Evolutionary conservation across 1,140 invertebrate genomes (phyloP), one percentile per base, ranked within the genome.

Genomic region (Rhysida immarginata): DNA sequence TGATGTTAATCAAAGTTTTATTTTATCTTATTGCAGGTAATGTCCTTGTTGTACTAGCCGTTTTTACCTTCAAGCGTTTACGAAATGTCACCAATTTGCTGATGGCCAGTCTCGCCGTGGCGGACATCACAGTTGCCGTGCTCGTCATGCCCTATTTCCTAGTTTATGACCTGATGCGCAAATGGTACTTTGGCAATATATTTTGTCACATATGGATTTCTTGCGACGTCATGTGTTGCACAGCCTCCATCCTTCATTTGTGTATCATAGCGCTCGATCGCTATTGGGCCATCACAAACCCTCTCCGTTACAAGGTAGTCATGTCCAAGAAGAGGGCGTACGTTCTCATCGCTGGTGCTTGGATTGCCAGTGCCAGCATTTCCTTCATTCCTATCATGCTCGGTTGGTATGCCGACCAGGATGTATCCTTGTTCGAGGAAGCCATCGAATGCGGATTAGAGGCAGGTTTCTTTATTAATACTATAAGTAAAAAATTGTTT

Each of bases 241-340:
- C 90, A 13, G 89, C 90, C 26, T 91, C 87, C 61, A 93, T 94
- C 60, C 74, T 93, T 14, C 93, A 94, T 71, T 75, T 94, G 53
- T 94, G 90, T 67, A 86, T 90, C 67, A 87, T 90, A 65, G 86
- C 84, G 58, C 77, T 92, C 26, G 89, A 94, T 68, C 73, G 88
- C 48, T 93, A 90, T 69, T 85, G 86, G 67, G 88, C 90, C 21
- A 94, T 95, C 49, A 92, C 87, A 8, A 87, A 89, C 64, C 88
- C 88, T 8, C 70, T 95, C 54, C 84, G 91, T 64, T 90, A 93
- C 67, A 86, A 86, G 8, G 84, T 88, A 2, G 87, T 87, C 66
- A 77, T 88, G 54, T 90, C 87, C 1, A 85, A 86, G 0, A 76
- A 78, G 48, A 77, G 88, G 45, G 91, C 92, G 81, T 79, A 86